Conservation (phyloP, 2,113 vertebrate genomes). For the Onychorhynchus coronatus region DNA sequence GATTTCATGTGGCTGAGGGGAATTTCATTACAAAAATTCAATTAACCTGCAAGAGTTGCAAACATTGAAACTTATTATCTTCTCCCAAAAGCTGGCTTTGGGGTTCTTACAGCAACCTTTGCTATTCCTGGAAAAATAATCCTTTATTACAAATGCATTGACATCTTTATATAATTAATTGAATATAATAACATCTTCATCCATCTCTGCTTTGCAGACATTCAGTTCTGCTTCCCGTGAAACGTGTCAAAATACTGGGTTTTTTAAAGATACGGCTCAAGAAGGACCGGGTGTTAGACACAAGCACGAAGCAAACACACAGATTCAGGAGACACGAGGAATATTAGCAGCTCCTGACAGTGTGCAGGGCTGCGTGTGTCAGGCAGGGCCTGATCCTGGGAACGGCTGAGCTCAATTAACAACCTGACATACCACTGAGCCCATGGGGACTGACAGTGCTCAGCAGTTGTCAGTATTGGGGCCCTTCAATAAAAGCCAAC, state of each 20-base stretch:
- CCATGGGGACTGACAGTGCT: background rate
- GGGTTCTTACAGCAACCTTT: background rate
- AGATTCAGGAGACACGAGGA: background rate
- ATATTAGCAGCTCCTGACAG: background rate
- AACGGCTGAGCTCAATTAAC: background rate
- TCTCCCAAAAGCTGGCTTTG: background rate
- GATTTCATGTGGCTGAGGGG: background rate
- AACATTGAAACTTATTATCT: background rate
- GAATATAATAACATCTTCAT: background rate
- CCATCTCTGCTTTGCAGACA: background rate
- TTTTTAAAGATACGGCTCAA: background rate
- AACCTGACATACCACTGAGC: background rate
- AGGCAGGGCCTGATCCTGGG: background rate
- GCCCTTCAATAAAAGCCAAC: background rate
- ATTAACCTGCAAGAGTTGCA: conserved; percentile 20
- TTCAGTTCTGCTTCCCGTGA: background rate
- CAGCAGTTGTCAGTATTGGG: background rate
- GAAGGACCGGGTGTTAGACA: background rate
- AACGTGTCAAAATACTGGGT: background rate
- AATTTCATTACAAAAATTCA: conserved; percentile 38
- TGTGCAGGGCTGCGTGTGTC: rapidly evolving
- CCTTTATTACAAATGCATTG: background rate
- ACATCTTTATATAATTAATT: background rate
- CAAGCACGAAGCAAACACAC: background rate
- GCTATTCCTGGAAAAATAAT: background rate